These are phyloP conservation scores for Palythoa heliodiscus DNA, from an alignment of 92 coral and sea anemone species.

Conservation along the genomic window DNA sequence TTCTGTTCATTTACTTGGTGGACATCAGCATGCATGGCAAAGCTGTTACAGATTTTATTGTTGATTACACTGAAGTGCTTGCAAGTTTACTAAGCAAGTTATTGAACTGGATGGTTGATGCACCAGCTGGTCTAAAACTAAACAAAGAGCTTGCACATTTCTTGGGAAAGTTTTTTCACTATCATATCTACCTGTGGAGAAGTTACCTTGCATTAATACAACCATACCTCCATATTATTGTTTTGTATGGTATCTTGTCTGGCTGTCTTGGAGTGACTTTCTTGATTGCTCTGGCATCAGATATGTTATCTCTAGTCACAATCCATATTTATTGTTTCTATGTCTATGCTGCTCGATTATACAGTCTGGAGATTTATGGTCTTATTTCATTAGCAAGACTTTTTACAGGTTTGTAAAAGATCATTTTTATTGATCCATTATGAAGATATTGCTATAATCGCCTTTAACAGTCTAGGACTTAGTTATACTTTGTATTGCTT, in stretches of 20 bases:
- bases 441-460: too few species aligned
- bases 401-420: conserved; percentile 80
- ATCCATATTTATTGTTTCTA: conserved; percentile 96
- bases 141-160: conserved; percentile 83
- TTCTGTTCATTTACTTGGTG: conserved; percentile 59
- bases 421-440: too few species aligned
- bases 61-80: conserved; percentile 71
- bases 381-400: conserved; percentile 77
- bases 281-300: conserved; percentile 79
- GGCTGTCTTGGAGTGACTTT: conserved; percentile 92
- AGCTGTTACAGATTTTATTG: conserved; percentile 56
- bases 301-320: conserved; percentile 80
- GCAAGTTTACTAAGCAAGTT: conserved; percentile 66
- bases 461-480: too few species aligned
- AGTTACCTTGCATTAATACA: conserved; percentile 75
- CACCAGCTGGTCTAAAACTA: conserved; percentile 93
- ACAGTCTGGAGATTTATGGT: conserved; percentile 81
- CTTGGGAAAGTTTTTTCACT: conserved; percentile 83
- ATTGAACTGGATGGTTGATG: conserved; percentile 89
- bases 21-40: conserved; percentile 41
- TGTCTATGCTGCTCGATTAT: conserved; percentile 95
- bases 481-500: too few species aligned
- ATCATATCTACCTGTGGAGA: conserved; percentile 92
- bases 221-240: conserved; percentile 76
- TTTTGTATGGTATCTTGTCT: conserved; percentile 73